These are phyloP conservation scores for Reticulitermes speratus DNA, from an alignment of 1,140 invertebrate species.

Conservation along the genomic window DNA sequence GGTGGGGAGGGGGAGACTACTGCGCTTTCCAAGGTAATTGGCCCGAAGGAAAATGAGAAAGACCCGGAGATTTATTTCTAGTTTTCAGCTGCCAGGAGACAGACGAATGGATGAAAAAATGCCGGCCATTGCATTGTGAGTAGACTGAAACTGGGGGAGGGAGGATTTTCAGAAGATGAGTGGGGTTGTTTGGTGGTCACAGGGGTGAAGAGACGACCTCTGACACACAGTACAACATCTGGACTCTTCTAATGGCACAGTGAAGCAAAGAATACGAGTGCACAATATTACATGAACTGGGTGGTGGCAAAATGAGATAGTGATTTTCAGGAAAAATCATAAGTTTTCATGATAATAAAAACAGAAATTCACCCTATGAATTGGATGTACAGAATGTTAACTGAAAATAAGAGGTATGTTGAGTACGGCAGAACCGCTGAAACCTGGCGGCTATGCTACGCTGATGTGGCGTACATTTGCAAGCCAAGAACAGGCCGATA, in stretches of 20 bases:
- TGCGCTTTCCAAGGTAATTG: constrained; percentile 10
- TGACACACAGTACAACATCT: not conserved
- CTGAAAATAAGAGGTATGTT: no score
- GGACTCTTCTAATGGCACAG: not conserved
- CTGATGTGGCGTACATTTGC: no score
- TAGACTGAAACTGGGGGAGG: not conserved
- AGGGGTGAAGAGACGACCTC: not conserved
- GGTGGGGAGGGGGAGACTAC: not conserved
- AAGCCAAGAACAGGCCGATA: no score
- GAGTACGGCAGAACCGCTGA: no score
- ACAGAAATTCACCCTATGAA: no score
- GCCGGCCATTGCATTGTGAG: not conserved
- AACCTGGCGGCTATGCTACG: no score
- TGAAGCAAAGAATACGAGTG: no score
- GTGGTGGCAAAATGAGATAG: no score
- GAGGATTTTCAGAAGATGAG: not conserved
- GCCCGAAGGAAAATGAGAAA: not conserved
- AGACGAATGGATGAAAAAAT: constrained; percentile 6
- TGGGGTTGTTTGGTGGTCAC: not conserved
- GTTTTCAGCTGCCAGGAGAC: constrained; percentile 2
- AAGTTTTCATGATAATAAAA: no score
- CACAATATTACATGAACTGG: no score
- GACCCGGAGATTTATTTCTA: constrained; percentile 1
- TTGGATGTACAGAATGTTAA: no score
- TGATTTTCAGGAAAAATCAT: no score